phyloP scores from a whole-genome alignment of 23 tunicate genomes.

The Styela plicata region DNA sequence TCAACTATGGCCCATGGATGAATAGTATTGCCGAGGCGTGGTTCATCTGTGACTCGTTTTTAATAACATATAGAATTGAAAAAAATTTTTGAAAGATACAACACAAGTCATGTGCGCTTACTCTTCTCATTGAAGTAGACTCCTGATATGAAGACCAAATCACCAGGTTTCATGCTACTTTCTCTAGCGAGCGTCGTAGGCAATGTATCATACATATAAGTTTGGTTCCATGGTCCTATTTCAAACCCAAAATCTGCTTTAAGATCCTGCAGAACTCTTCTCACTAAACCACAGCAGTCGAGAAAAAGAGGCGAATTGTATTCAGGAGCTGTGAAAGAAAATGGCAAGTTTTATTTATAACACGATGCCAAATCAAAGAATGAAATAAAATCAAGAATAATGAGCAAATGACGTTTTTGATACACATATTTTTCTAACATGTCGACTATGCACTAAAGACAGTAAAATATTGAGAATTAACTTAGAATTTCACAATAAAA shows the following conservation, averaged over 20 bases:
- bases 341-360: too few relatives aligned
- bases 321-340: slow-evolving; percentile 45
- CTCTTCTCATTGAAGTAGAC: slow-evolving; percentile 50
- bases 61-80: too few relatives aligned
- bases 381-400: too few relatives aligned
- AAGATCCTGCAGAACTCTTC: slow-evolving; percentile 54
- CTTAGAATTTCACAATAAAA: too few relatives aligned
- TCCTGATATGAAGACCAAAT: slow-evolving; percentile 65
- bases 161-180: slow-evolving; percentile 63
- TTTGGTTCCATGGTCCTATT: slow-evolving; percentile 85
- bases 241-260: slow-evolving; percentile 55
- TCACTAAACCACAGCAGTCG: slow-evolving; percentile 73
- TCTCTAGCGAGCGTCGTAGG: slow-evolving; percentile 40
- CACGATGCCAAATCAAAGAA: too few relatives aligned
- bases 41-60: too few relatives aligned
- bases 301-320: slow-evolving; percentile 62
- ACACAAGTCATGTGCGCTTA: not conserved
- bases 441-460: too few relatives aligned
- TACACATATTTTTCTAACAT: too few relatives aligned
- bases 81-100: not conserved
- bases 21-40: too few relatives aligned
- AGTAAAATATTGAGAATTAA: too few relatives aligned
- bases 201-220: slow-evolving; percentile 79
- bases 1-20: too few relatives aligned
- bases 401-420: too few relatives aligned